Base-by-base conservation (phyloP, 1,140 invertebrate species). In the Hypsibius dujardini region DNA sequence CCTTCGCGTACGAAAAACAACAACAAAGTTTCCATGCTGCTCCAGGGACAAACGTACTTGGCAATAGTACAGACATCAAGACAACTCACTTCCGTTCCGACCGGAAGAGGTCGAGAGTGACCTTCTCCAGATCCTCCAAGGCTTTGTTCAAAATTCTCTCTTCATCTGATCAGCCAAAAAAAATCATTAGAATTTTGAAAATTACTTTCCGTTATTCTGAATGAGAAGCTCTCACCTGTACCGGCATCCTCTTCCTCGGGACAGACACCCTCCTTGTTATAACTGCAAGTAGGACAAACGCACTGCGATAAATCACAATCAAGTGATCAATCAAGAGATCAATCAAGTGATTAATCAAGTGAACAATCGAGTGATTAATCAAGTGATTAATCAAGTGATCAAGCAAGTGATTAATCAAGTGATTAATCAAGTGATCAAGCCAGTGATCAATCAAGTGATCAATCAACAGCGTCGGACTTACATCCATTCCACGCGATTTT, bases 401-500 rank as follows among this genome's bases (percentile, higher is more conserved):
- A n/a, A n/a, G n/a, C n/a, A n/a, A n/a, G n/a, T n/a, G n/a, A n/a
- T n/a, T n/a, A n/a, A n/a, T n/a, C n/a, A n/a, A n/a, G n/a, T n/a
- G n/a, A n/a, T n/a, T n/a, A n/a, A n/a, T n/a, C n/a, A n/a, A n/a
- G n/a, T n/a, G n/a, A n/a, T n/a, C n/a, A n/a, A n/a, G n/a, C n/a
- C n/a, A n/a, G n/a, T n/a, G n/a, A n/a, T n/a, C n/a, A n/a, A n/a
- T n/a, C n/a, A n/a, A n/a, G n/a, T n/a, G n/a, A n/a, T n/a, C n/a
- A n/a, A n/a, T 56, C 7, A 7, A 56, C 7, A 56, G 7, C 50
- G n/a, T n/a, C 7, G 7, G 50, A 80, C 86, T 80, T 82, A 88
- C 81, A 88, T 90, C 90, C 89, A 93, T 78, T 91, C 91, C 77
- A 97, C 95, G 80, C 92, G 92, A 80, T 97, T 97, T 84, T 98